A percentile compares a stretch with the other conserved stretches of the same genome.
phyloP scores from a whole-genome alignment of 37 sponge, comb jelly and placozoan genomes.

The Amphimedon queenslandica region DNA sequence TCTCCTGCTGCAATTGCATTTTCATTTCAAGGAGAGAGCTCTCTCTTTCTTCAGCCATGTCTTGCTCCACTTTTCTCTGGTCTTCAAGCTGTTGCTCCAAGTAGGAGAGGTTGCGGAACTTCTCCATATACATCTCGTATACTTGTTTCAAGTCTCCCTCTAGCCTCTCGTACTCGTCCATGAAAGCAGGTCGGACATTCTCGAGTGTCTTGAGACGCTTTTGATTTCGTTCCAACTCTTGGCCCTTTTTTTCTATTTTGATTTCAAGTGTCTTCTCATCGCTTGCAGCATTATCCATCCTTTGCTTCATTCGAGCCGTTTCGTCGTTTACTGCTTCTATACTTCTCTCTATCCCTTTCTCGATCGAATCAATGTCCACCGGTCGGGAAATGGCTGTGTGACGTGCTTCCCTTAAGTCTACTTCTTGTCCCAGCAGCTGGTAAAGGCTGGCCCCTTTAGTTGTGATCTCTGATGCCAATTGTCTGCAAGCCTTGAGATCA shows the following conservation, averaged over 20 bases:
- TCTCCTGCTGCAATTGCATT: conserved; percentile 76
- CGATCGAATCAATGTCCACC: conserved; percentile 85
- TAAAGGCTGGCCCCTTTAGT: conserved; percentile 84
- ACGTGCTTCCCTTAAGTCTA: conserved; percentile 77
- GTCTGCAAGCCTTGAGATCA: conserved; percentile 86
- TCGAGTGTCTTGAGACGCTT: conserved; percentile 88
- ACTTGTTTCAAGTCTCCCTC: conserved; percentile 81
- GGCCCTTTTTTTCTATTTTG: conserved; percentile 95
- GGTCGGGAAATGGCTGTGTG: conserved; percentile 60
- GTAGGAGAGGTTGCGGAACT: conserved; percentile 83
- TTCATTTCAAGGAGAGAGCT: conserved; percentile 71
- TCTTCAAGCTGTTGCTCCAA: conserved; percentile 91
- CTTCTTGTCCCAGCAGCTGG: conserved; percentile 86
- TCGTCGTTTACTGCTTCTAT: conserved; percentile 68
- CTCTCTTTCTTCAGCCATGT: conserved; percentile 78
- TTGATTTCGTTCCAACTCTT: conserved; percentile 89
- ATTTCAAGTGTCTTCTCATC: conserved; percentile 90
- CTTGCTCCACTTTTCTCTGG: conserved; percentile 72
- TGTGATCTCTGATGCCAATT: conserved; percentile 94
- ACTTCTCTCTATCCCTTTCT: conserved; percentile 65
- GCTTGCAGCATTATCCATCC: conserved; percentile 81
- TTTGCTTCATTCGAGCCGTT: conserved; percentile 66
- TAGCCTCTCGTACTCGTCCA: conserved; percentile 97
- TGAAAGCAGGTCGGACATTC: conserved; percentile 95
- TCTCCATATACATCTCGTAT: conserved; percentile 90